Evolutionary conservation across 2,797 vertebrate genomes (phyloP).

Genomic region (Chromis chromis): DNA sequence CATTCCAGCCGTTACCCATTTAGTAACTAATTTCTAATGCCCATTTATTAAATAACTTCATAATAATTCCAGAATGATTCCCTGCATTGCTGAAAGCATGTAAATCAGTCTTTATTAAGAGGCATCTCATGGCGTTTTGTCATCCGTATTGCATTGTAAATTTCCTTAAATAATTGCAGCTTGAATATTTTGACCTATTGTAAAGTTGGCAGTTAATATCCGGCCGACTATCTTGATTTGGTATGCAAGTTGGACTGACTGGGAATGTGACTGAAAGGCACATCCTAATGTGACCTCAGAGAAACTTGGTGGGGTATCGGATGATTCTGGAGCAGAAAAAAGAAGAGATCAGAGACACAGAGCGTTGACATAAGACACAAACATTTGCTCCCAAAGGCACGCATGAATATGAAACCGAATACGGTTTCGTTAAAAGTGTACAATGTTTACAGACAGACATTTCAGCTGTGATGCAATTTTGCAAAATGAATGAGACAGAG

Average conservation of each 20-base stretch:
- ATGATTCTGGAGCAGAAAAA: slow-evolving; percentile 18
- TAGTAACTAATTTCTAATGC: neutral
- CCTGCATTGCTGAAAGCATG: slow-evolving; percentile 1
- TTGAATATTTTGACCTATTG: slow-evolving; percentile 5
- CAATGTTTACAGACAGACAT: slow-evolving; percentile 21
- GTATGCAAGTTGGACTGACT: slow-evolving; percentile 1
- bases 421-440: neutral
- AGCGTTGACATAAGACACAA: slow-evolving; percentile 14
- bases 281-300: slow-evolving; percentile 38
- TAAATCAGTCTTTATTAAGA: slow-evolving; percentile 17
- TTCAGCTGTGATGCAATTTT: slow-evolving; percentile 17
- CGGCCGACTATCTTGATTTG: neutral
- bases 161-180: slow-evolving; percentile 12
- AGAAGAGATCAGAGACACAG: slow-evolving; percentile 23
- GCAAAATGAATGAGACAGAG: slow-evolving; percentile 19
- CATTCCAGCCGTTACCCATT: slow-evolving; percentile 20
- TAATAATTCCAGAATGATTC: neutral
- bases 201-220: neutral
- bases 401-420: slow-evolving; percentile 24
- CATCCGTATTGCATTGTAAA: neutral
- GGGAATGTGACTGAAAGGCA: slow-evolving; percentile 10
- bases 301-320: slow-evolving; percentile 1
- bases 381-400: slow-evolving; percentile 16
- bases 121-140: neutral
- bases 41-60: slow-evolving; percentile 17